Percentiles rank a stretch among this genome's conserved stretches.
These are phyloP conservation scores for Tenthredo mesomela DNA, from an alignment of 2,888 invertebrate species.

Conservation along the genomic window DNA sequence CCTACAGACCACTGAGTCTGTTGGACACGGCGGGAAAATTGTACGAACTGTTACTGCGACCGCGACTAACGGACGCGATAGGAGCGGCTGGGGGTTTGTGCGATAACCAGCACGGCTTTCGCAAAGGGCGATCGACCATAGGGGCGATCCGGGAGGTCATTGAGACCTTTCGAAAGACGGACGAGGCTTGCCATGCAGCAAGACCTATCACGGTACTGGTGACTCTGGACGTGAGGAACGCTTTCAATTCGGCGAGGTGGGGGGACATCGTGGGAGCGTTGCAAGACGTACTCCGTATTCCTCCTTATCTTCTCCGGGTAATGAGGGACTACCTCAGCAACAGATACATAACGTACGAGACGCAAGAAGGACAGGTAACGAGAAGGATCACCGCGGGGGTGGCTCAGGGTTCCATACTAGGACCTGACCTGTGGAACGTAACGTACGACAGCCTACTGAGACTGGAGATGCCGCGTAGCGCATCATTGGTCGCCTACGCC, in stretches of 20 bases:
- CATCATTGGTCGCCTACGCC: constrained; percentile 46
- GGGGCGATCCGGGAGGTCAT: constrained; percentile 57
- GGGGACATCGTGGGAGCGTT: constrained; percentile 57
- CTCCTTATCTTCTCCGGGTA: constrained; percentile 54
- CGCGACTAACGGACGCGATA: constrained; percentile 59
- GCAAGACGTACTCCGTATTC: constrained; percentile 43
- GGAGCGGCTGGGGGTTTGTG: constrained; percentile 53
- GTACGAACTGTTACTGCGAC: constrained; percentile 63
- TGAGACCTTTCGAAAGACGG: constrained; percentile 34
- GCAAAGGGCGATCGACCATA: constrained; percentile 60
- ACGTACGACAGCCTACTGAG: constrained; percentile 50
- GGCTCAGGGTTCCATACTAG: constrained; percentile 51
- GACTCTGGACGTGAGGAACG: constrained; percentile 55
- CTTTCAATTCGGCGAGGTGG: constrained; percentile 58
- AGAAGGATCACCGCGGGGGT: constrained; percentile 53
- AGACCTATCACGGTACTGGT: constrained; percentile 57
- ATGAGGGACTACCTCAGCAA: constrained; percentile 57
- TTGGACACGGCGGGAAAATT: constrained; percentile 64
- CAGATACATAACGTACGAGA: constrained; percentile 53
- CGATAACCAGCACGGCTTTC: constrained; percentile 52
- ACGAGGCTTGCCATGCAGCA: constrained; percentile 43
- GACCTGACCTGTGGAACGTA: constrained; percentile 52
- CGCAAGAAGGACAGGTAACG: constrained; percentile 43
- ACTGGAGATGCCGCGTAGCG: constrained; percentile 22
- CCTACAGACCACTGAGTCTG: constrained; percentile 64